A percentile compares a stretch with the other conserved stretches of the same genome.
These are phyloP conservation scores for Kryphioiulus occultus DNA, from an alignment of 2,888 invertebrate genomes.

Conservation along the genomic window DNA sequence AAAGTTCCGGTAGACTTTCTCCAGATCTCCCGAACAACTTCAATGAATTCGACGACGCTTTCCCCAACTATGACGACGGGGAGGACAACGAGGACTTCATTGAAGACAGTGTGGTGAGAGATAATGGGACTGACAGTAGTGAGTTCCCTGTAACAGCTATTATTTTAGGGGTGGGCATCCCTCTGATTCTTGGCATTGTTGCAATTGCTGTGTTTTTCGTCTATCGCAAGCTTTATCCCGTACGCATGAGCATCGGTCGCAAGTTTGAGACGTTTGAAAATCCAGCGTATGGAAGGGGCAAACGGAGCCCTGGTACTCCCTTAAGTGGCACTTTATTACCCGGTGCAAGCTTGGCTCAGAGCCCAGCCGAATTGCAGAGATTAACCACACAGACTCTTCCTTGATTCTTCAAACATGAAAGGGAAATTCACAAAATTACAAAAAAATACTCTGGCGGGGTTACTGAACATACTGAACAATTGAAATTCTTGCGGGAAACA, in stretches of 20 bases:
- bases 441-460: no score
- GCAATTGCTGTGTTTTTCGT: constrained; percentile 50
- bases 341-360: constrained; percentile 13
- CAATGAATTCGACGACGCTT: not conserved
- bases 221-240: constrained; percentile 56
- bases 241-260: constrained; percentile 56
- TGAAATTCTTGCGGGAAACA: not conserved
- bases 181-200: not conserved
- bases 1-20: not conserved
- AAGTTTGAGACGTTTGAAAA: constrained; percentile 57
- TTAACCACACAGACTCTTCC: constrained; percentile 44
- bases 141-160: constrained; percentile 43
- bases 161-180: constrained; percentile 33
- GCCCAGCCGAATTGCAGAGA: constrained; percentile 52
- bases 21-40: not conserved
- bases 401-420: not conserved
- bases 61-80: not conserved
- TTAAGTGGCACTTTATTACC: constrained; percentile 1
- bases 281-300: constrained; percentile 52
- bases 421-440: not conserved
- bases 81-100: not conserved
- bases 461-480: no score
- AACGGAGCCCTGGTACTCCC: not conserved
- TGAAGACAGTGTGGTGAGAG: not conserved
- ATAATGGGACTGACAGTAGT: not conserved